Percentiles rank a stretch among this genome's conserved stretches.
phyloP scores from a whole-genome alignment of 2,888 invertebrate species.

The Aporophyla lueneburgensis region DNA sequence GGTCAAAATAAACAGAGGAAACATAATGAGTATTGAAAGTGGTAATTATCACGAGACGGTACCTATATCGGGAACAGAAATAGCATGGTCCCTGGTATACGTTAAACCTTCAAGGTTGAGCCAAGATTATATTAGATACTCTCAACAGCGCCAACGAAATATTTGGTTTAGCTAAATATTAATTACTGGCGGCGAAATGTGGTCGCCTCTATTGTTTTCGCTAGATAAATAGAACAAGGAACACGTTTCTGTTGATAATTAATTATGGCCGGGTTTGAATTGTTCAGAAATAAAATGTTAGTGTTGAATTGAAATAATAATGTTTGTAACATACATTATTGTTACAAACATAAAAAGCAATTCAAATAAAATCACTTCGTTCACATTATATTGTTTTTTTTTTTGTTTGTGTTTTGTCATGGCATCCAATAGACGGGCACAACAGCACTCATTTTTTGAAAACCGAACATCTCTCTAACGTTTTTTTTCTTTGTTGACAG shows the following conservation, averaged over 20 bases:
- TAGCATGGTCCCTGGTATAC: conserved; percentile 64
- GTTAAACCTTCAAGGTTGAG: conserved; percentile 74
- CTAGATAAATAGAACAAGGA: conserved; percentile 17
- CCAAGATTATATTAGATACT: conserved; percentile 71
- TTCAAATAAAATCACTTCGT: not conserved
- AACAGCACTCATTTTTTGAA: conserved; percentile 28
- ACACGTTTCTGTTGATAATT: conserved; percentile 15
- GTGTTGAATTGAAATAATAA: conserved; percentile 21
- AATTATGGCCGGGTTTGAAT: conserved; percentile 4
- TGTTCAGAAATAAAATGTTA: conserved; percentile 13
- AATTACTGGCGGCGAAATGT: conserved; percentile 53
- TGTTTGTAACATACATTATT: not conserved
- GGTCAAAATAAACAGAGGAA: conserved; percentile 12
- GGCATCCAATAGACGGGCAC: not conserved
- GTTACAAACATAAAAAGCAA: not conserved
- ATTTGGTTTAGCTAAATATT: conserved; percentile 55
- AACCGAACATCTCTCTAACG: conserved; percentile 14
- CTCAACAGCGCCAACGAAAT: conserved; percentile 63
- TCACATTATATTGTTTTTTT: conserved; percentile 13
- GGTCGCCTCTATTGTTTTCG: conserved; percentile 35
- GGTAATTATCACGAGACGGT: conserved; percentile 47
- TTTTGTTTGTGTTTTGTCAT: conserved; percentile 1
- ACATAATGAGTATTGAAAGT: conserved; percentile 51
- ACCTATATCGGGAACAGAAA: conserved; percentile 58
- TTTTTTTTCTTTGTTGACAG: conserved; percentile 72